Evolutionary conservation across 2,888 invertebrate species (phyloP).

Genomic region (Stegophylla sp.): DNA sequence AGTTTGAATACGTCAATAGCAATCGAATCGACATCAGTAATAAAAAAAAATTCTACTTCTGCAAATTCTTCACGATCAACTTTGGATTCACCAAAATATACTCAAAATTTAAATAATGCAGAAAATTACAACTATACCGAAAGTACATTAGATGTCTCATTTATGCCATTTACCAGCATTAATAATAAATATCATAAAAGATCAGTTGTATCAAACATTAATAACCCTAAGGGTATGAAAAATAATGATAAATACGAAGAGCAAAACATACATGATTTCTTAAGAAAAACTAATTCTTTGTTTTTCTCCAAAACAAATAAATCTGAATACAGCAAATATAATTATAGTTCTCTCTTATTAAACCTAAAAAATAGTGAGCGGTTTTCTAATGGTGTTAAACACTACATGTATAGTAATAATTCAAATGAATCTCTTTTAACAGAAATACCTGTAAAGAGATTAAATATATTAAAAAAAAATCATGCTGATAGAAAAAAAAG

Average conservation of each 20-base stretch:
- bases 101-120: background rate
- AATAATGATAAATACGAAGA: background rate
- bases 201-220: background rate
- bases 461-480: background rate
- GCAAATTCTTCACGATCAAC: background rate
- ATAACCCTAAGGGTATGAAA: background rate
- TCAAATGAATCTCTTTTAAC: background rate
- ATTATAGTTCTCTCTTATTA: background rate
- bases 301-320: background rate
- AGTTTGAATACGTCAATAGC: background rate
- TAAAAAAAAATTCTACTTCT: conserved; percentile 1
- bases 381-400: background rate
- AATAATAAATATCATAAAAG: background rate
- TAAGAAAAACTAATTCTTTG: background rate
- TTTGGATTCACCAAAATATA: background rate
- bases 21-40: too few species aligned
- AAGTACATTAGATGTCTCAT: background rate
- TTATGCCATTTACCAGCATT: background rate
- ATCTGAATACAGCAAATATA: background rate
- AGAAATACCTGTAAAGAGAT: background rate
- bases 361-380: background rate
- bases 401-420: background rate
- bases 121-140: background rate
- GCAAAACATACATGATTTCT: background rate
- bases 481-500: background rate